These are phyloP conservation scores for Epizoanthus scotinus DNA, from an alignment of 92 coral and sea anemone genomes.

Conservation along the genomic window DNA sequence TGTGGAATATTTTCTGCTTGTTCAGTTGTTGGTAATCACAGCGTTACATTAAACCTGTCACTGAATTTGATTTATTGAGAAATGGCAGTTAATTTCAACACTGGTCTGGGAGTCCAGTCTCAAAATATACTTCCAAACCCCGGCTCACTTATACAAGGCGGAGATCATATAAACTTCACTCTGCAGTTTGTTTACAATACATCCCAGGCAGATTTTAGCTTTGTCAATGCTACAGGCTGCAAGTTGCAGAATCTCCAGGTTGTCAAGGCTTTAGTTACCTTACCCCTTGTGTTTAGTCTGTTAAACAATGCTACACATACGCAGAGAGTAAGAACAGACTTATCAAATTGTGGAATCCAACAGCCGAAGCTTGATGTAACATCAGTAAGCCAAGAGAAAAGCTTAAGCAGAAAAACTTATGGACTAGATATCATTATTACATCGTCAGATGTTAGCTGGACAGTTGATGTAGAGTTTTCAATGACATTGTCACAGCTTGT, in stretches of 20 bases:
- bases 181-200: constrained; percentile 55
- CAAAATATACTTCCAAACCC: constrained; percentile 37
- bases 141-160: constrained; percentile 64
- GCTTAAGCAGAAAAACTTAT: constrained; percentile 7
- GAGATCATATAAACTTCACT: constrained; percentile 54
- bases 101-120: constrained; percentile 42
- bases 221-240: constrained; percentile 64
- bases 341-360: constrained; percentile 55
- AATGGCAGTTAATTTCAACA: constrained; percentile 38
- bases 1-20: neutral
- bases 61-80: neutral
- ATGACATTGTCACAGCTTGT: constrained; percentile 53
- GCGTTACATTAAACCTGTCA: neutral
- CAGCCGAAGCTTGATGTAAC: constrained; percentile 48
- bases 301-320: constrained; percentile 37
- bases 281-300: constrained; percentile 63
- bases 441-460: constrained; percentile 81
- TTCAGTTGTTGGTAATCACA: too few species aligned
- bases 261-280: constrained; percentile 48
- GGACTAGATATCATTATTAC: constrained; percentile 34
- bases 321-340: constrained; percentile 44
- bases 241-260: constrained; percentile 7
- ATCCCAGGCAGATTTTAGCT: constrained; percentile 40
- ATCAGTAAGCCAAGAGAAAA: constrained; percentile 1
- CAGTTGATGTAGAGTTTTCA: constrained; percentile 42